phyloP scores from a whole-genome alignment of 1,140 invertebrate species.

The Dysdera silvatica region DNA sequence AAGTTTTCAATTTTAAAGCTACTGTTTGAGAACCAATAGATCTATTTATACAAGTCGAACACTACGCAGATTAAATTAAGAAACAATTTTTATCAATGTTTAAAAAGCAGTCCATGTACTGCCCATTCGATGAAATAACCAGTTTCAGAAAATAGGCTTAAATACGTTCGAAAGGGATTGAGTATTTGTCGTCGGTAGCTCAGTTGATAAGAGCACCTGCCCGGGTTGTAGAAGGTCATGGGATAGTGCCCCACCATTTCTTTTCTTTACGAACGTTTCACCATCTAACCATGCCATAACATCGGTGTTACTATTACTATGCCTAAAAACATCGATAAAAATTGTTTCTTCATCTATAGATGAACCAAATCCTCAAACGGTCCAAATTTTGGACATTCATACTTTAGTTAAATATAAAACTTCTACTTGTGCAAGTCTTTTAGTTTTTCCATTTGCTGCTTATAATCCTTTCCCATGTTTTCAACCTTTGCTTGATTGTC shows the following conservation, averaged over 20 bases:
- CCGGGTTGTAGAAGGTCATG: too few species aligned
- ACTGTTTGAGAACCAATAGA: too few species aligned
- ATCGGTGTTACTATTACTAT: background rate
- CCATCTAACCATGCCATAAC: background rate
- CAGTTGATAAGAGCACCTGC: too few species aligned
- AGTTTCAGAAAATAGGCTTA: too few species aligned
- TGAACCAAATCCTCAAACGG: background rate
- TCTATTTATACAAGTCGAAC: too few species aligned
- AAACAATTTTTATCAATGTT: too few species aligned
- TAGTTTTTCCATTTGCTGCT: slow-evolving; percentile 19
- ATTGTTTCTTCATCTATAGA: background rate
- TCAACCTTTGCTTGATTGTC: slow-evolving; percentile 10
- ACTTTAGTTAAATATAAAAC: background rate
- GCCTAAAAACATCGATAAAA: background rate
- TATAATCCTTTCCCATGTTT: slow-evolving; percentile 6
- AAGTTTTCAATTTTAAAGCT: too few species aligned
- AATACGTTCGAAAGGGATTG: too few species aligned
- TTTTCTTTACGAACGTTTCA: background rate
- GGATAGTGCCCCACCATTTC: background rate
- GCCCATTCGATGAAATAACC: too few species aligned
- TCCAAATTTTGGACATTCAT: background rate
- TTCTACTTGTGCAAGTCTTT: slow-evolving; percentile 28
- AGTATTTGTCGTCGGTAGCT: too few species aligned
- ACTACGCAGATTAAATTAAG: too few species aligned
- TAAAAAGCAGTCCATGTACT: too few species aligned